Evolutionary conservation across 2,888 invertebrate species (phyloP).

Genomic region (Eutolmus rufibarbis): DNA sequence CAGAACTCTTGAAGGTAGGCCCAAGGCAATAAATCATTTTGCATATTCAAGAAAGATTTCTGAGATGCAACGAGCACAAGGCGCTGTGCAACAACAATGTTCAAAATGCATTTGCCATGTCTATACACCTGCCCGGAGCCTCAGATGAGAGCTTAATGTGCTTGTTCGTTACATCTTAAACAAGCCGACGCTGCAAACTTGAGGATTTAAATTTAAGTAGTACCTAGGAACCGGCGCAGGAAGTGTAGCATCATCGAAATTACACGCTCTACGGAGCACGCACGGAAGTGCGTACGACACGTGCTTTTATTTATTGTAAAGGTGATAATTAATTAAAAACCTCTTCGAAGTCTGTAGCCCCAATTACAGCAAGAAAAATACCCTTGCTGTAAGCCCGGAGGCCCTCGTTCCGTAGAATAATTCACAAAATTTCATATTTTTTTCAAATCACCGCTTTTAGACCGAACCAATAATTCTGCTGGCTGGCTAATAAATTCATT

Average conservation of each 20-base stretch:
- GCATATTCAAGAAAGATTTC: background rate
- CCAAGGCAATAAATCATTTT: conserved; percentile 14
- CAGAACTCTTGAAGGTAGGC: conserved; percentile 1
- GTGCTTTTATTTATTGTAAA: background rate
- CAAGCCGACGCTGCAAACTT: background rate
- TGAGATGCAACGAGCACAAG: background rate
- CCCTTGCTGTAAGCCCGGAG: background rate
- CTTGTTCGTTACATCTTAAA: background rate
- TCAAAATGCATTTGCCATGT: background rate
- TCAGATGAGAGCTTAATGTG: background rate
- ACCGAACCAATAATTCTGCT: background rate
- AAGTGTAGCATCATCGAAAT: background rate
- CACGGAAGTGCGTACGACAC: background rate
- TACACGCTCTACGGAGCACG: background rate
- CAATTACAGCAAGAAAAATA: background rate
- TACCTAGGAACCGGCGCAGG: background rate
- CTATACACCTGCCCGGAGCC: background rate
- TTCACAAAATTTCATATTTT: background rate
- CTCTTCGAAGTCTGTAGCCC: background rate
- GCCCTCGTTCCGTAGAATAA: background rate
- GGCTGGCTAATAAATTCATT: background rate
- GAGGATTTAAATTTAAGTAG: background rate
- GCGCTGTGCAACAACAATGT: background rate
- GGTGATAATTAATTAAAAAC: background rate
- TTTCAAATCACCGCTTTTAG: background rate